These are phyloP conservation scores for Pachyramphus minor DNA, from an alignment of 2,113 vertebrate species.

Conservation along the genomic window DNA sequence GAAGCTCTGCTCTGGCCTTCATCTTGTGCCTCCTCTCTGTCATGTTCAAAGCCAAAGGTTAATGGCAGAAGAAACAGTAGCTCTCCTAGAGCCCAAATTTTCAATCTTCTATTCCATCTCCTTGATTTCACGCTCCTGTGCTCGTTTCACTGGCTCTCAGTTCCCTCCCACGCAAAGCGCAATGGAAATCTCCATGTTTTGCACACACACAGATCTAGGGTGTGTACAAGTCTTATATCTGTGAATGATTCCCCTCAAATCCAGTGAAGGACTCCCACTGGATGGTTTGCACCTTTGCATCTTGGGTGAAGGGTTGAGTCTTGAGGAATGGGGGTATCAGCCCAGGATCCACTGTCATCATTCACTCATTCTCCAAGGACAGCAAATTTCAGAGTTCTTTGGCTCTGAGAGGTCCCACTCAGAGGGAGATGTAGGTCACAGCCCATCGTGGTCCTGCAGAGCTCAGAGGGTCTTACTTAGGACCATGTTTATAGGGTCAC, in stretches of 20 bases:
- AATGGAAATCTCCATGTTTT: not conserved
- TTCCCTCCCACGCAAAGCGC: not conserved
- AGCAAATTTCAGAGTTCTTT: not conserved
- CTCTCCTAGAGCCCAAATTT: not conserved
- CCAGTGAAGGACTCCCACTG: not conserved
- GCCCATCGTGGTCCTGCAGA: not conserved
- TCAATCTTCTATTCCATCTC: not conserved
- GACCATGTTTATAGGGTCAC: not conserved
- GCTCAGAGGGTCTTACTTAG: not conserved
- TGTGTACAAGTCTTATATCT: not conserved
- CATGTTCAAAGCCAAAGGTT: not conserved
- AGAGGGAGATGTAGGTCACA: not conserved
- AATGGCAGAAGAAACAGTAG: not conserved
- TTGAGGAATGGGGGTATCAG: not conserved
- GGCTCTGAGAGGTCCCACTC: not conserved
- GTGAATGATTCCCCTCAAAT: not conserved
- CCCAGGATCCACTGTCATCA: too few species aligned
- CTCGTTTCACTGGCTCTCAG: not conserved
- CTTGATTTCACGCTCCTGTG: not conserved
- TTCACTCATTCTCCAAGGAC: not conserved
- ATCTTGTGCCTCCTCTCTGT: not conserved
- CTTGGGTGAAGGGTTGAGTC: not conserved
- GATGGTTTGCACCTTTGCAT: not conserved
- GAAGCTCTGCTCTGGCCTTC: not conserved
- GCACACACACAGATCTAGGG: not conserved